Evolutionary conservation across 2,888 invertebrate species (phyloP), one percentile per base, ranked within the genome.

Genomic region (Rhamnusium bicolor): DNA sequence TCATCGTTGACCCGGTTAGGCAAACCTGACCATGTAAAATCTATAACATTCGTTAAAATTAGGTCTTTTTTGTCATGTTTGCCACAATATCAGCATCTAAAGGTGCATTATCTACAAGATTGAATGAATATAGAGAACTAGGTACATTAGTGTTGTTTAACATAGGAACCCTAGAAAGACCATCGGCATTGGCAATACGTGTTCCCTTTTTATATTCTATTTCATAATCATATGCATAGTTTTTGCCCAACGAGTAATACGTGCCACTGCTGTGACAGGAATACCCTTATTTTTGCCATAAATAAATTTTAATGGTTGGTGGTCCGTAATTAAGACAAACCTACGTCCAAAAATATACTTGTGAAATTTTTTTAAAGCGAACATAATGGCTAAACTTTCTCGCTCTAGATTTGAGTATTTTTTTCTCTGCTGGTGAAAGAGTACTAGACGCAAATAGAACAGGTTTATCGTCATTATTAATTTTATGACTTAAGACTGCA

Each of bases 381-480:
- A 24, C 24, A 24, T 24, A 24, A 24, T 24, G 2, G 24, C 24
- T 24, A 24, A 6, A 4, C 3, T 6, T 6, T 24, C 24, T 6
- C 24, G 2, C 6, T 24, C 24, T 4, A 24, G 2, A 24, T 24
- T 24, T 4, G 24, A 24, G 6, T 86, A n/a, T 85, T 56, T 82
- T 84, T 66, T 83, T 80, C 74, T 87, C 86, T 8, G 84, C 80
- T 46, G 71, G 73, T 0, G n/a, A 79, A 78, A 27, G 85, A 71
- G 83, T 80, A 71, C 82, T 69, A 0, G 84, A 86, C 6, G 81
- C 84, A 74, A 82, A 85, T 58, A 74, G 53, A n/a, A 85, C 81
- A 4, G 84, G 84, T 60, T 79, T 80, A 19, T 81, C 81, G 0
- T 73, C 67, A 24, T 79, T 81, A 73, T 84, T 79, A 0, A 81